Evolutionary conservation across 2,113 vertebrate genomes (phyloP), one percentile per base, ranked within the genome.

Genomic region (Pimephales promelas): DNA sequence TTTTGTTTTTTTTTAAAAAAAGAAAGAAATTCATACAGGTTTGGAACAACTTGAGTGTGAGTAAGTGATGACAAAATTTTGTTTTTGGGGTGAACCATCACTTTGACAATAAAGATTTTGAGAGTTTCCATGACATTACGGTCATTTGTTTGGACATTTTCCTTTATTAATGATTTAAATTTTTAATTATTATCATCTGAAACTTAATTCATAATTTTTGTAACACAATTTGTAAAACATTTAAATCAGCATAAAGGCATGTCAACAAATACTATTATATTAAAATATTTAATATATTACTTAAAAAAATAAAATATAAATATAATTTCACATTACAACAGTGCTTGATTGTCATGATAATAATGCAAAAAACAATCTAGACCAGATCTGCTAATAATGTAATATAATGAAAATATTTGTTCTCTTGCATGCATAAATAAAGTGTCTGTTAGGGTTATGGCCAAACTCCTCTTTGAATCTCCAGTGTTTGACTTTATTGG

Each of bases 401-500:
- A 18, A 49, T 49, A 49, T 49, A 49, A 52, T 52, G 47, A 16
- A 49, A 5, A 18, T 49, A 1, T 2, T 16, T 49, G 10, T 61
- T 61, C 24, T 61, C 13, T 28, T 28, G 59, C 10, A 40, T 40
- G 36, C 14, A 62, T 62, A 61, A 26, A 62, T 7, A 16, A 62
- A 14, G 11, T 31, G 14, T 66, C 22, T 66, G 31, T 34, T 5
- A 18, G 16, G 3, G 14, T 64, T 64, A 14, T 9, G 16, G 34
- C 10, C 20, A 22, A 75, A 13, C 16, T 57, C 4, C 6, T 14
- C 22, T 36, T 57, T 36, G 22, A 26, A 45, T 62, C 36, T 62
- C 40, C 57, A 79, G 78, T 79, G 78, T 66, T 66, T 22, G 43
- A 66, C 78, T 79, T 79, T 79, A 79, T 66, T 66, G 18, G 59